A percentile compares a stretch with the other conserved stretches of the same genome.
Evolutionary conservation across 2,797 vertebrate species (phyloP).

Genomic region (Myotis findleyi): DNA sequence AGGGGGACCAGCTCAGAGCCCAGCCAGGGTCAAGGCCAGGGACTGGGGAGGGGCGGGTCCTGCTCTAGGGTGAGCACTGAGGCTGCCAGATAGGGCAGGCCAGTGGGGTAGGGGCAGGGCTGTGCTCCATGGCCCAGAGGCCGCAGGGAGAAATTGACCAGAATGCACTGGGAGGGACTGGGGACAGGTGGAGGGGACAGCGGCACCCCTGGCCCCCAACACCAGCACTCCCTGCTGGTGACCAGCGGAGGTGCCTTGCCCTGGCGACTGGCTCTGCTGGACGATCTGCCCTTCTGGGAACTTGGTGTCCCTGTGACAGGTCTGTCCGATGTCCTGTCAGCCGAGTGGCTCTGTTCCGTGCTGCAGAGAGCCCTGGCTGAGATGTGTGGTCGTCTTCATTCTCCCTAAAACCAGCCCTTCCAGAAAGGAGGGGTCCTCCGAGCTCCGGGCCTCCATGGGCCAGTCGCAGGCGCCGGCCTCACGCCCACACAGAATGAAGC

Average conservation of each 20-base stretch:
- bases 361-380: accelerated
- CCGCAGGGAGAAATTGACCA: neutral
- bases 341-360: accelerated
- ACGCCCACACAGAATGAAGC: accelerated
- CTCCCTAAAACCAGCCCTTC: neutral
- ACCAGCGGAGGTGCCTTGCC: neutral
- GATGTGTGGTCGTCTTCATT: accelerated
- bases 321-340: accelerated
- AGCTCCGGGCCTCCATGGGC: neutral
- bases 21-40: neutral
- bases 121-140: neutral
- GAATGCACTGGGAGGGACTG: neutral
- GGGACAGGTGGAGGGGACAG: neutral
- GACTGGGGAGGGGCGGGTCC: neutral
- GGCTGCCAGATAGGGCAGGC: no score
- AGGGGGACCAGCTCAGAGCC: neutral
- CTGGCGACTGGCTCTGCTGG: neutral
- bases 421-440: neutral
- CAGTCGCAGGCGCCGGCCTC: accelerated
- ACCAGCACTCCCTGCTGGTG: neutral
- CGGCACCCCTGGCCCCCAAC: neutral
- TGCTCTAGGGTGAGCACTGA: accelerated
- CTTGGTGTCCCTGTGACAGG: no score
- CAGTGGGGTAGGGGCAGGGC: accelerated
- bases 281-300: neutral